Conservation (phyloP, 1,140 invertebrate species). For the Calosoma granatense region DNA sequence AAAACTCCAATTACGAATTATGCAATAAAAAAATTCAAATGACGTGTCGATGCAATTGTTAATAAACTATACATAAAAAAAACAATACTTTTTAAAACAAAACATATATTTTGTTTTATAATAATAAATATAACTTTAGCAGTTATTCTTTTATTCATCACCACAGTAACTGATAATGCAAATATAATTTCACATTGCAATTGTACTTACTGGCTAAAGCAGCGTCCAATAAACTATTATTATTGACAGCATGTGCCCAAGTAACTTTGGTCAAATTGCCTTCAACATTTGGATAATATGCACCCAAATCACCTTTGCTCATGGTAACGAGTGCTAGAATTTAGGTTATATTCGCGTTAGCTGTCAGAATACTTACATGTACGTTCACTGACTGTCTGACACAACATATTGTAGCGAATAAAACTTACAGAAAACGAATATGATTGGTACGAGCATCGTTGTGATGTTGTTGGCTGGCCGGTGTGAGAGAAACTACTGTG, state of each 20-base stretch:
- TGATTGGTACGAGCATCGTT: too few species aligned
- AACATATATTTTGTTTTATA: slow-evolving; percentile 13
- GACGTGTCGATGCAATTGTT: too few species aligned
- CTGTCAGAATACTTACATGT: background rate
- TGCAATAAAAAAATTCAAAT: too few species aligned
- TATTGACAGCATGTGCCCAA: slow-evolving; percentile 80
- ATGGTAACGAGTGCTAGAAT: background rate
- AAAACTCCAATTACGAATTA: too few species aligned
- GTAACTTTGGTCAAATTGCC: slow-evolving; percentile 60
- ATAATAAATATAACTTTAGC: too few species aligned
- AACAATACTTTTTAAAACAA: too few species aligned
- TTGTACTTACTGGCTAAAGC: slow-evolving; percentile 45
- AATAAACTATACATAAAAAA: too few species aligned
- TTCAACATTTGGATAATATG: slow-evolving; percentile 33
- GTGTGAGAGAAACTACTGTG: too few species aligned
- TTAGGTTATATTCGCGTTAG: background rate
- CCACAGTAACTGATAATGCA: slow-evolving; percentile 1
- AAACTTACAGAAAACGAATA: background rate
- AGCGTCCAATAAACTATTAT: slow-evolving; percentile 43
- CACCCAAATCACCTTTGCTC: background rate
- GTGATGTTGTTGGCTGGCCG: background rate
- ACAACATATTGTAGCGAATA: too few species aligned
- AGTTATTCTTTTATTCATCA: too few species aligned
- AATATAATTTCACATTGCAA: background rate
- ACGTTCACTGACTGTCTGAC: too few species aligned